Base-by-base conservation (phyloP, 2,888 invertebrate species). In the Loripinus fragilis region DNA sequence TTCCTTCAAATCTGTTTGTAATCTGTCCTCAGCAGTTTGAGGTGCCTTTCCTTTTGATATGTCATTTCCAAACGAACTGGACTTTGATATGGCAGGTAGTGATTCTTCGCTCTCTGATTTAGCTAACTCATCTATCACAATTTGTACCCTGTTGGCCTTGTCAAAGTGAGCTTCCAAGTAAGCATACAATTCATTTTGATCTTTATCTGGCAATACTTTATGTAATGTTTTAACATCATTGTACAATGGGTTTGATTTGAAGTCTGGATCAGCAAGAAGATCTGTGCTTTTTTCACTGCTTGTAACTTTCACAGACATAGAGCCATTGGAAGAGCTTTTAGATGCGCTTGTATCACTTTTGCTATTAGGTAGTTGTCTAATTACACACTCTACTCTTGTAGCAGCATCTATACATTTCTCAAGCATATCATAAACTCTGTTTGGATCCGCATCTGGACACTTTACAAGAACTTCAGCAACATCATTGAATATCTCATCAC, bases 161-260 rank as follows among this genome's bases (percentile, higher is more conserved):
- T 90, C 85, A 84, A 89, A 88, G 76, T 91, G 89, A 15, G 90
- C 91, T 75, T 91, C 91, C 35, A 92, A 75, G 66, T 87, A 88
- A 20, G 91, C 92, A 85, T 92, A 92, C 8, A 92, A 87, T 71
- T 92, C 92, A 84, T 89, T 90, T 60, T 85, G 81, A 74, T 91
- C 90, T 71, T 72, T 87, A 10, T 89, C 85, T 33, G 91, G 91
- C 80, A 92, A 86, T 50, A 92, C 88, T 72, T 86, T 89, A 10
- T 86, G 78, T 42, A 92, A 80, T 20, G 83, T 87, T 71, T 86
- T 84, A 79, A 90, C 88, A 74, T 92, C 91, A 69, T 72, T 76
- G 66, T 86, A 90, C 12, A 92, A 76, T n/a, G 90, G 89, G 79
- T 92, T 90, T 76, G 85, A 86, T 28, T 72, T 81, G 28, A 88